These are phyloP conservation scores for Gopherus flavomarginatus DNA, from an alignment of 2,113 vertebrate species.

Conservation along the genomic window DNA sequence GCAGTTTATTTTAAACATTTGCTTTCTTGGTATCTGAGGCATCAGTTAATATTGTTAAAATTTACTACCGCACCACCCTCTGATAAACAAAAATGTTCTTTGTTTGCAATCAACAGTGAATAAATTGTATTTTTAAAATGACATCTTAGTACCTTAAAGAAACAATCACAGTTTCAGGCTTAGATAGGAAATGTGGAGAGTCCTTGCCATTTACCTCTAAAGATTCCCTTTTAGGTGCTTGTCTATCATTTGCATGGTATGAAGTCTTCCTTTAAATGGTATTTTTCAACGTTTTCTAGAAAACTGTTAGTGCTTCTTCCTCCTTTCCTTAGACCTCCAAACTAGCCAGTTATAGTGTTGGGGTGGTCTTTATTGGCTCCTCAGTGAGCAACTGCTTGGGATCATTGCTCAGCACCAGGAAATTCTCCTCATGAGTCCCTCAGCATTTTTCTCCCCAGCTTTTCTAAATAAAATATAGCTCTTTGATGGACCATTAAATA, in stretches of 20 bases:
- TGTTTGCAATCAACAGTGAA: background rate
- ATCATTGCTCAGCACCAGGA: background rate
- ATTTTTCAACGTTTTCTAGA: background rate
- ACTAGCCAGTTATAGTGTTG: background rate
- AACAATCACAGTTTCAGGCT: background rate
- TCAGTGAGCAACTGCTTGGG: background rate
- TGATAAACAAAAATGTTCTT: background rate
- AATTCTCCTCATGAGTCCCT: background rate
- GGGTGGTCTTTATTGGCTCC: slow-evolving; percentile 1
- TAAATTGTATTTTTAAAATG: background rate
- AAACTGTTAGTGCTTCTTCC: background rate
- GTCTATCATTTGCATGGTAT: background rate
- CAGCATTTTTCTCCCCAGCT: background rate
- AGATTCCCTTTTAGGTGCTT: background rate
- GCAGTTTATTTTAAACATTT: slow-evolving; percentile 30
- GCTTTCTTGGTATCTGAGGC: background rate
- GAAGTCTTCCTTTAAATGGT: background rate
- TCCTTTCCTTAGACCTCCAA: slow-evolving; percentile 6
- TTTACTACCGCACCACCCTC: background rate
- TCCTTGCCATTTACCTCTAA: background rate
- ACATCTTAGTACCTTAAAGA: background rate
- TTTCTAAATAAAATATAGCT: slow-evolving; percentile 40
- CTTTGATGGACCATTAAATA: slow-evolving; percentile 73
- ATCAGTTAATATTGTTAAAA: slow-evolving; percentile 38
- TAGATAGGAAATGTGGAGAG: background rate